Evolutionary conservation across 2,113 vertebrate genomes (phyloP), one percentile per base, ranked within the genome.

Genomic region (Neolamprologus sp.): DNA sequence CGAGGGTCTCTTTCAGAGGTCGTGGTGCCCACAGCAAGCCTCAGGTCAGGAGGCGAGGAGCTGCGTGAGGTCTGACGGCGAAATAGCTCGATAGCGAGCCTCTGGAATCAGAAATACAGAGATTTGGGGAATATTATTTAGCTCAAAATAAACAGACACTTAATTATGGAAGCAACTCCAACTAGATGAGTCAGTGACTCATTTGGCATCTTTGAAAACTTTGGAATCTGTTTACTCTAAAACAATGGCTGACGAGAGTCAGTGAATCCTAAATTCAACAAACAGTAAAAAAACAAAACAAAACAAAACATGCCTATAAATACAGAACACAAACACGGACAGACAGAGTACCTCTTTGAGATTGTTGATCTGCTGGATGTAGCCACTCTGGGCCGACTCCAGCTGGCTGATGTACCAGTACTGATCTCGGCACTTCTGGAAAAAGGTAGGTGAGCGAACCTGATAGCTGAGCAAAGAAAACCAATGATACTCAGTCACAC

Each of bases 351-450:
- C 99, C 96, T 99, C 98, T 95, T 99, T 99, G 16, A 99, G 97
- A 91, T 99, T 99, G 95, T 99, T 99, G 94, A 99, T 99, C 95
- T 99, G 98, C 85, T 99, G 99, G 81, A 99, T 97, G 49, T 99
- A 99, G 91, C 98, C 97, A 5, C 97, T 97, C 95, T 99, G 98
- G 51, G 98, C 97, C 2, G 98, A 96, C 94, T 99, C 99, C 92
- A 99, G 91, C 12, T 99, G 98, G 95, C 98, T 98, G 95, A 99
- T 99, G 94, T 99, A 99, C 98, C 99, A 99, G 92, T 98, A 97
- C 88, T 99, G 99, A 91, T 99, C 99, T 63, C 98, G 95, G 92
- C 98, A 99, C 95, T 99, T 99, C 88, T 99, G 98, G 95, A 99
- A 99, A 93, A 99, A 99, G 17, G 99, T 99, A 35, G 99, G 99